Evolutionary conservation across 2,797 vertebrate species (phyloP).

Genomic region (Linurgus olivaceus): DNA sequence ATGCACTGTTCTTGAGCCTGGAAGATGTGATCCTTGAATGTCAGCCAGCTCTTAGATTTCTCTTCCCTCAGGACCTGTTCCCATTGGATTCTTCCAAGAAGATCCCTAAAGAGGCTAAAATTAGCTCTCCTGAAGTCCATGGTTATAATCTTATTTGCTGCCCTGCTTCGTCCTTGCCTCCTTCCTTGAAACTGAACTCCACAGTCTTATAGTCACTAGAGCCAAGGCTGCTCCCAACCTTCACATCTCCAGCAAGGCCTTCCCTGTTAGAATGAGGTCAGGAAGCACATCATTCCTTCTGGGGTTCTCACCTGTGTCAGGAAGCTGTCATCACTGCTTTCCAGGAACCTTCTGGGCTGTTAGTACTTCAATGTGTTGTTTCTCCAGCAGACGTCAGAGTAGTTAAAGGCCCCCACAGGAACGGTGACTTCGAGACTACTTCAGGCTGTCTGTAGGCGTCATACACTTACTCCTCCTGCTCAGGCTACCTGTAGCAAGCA

Average conservation of each 20-base stretch:
- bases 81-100: neutral
- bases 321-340: neutral
- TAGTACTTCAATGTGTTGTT: neutral
- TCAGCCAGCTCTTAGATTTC: neutral
- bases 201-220: neutral
- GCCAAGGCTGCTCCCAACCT: neutral
- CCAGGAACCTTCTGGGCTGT: neutral
- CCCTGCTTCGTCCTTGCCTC: neutral
- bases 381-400: neutral
- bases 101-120: neutral
- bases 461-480: neutral
- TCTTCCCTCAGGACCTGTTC: neutral
- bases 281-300: neutral
- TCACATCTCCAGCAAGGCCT: neutral
- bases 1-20: neutral
- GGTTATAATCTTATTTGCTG: neutral
- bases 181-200: neutral
- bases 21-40: neutral
- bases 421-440: neutral
- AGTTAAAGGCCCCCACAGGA: neutral
- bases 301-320: neutral
- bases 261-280: neutral
- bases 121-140: neutral
- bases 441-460: neutral
- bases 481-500: neutral